Conservation (phyloP, 2,113 vertebrate genomes). For the Passer montanus region DNA sequence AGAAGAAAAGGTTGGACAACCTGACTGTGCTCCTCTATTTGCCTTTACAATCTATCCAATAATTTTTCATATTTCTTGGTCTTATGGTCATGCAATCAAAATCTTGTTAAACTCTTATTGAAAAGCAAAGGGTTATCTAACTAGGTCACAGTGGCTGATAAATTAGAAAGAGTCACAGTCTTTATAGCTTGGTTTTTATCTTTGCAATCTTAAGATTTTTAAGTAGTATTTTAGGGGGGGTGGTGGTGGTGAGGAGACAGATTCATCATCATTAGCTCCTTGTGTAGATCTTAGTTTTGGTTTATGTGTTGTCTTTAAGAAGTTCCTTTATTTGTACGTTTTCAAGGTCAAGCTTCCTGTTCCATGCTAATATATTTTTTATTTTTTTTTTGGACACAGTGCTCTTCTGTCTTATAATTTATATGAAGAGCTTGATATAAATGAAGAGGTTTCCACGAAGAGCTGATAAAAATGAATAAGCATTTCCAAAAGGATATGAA, state of each 20-base stretch:
- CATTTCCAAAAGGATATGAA: background rate
- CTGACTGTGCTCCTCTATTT: background rate
- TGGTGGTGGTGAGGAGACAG: background rate
- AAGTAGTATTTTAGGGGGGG: background rate
- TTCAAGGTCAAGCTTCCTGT: background rate
- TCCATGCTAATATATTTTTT: background rate
- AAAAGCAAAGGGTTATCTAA: background rate
- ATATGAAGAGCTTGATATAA: background rate
- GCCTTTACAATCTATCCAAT: background rate
- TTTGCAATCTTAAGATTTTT: background rate
- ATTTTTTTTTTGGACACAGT: background rate
- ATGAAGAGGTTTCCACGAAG: background rate
- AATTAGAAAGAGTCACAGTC: background rate
- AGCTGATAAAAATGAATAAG: background rate
- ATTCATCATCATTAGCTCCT: background rate
- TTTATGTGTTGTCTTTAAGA: background rate
- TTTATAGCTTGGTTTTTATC: background rate
- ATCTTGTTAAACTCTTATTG: background rate
- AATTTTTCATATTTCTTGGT: background rate
- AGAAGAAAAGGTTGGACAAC: background rate
- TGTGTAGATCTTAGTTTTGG: background rate
- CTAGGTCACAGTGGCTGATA: background rate
- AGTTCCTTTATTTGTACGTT: background rate
- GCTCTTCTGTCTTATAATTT: background rate
- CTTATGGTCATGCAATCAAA: background rate